These are phyloP conservation scores for Monopis laevigella DNA, from an alignment of 2,888 invertebrate species.

Conservation along the genomic window DNA sequence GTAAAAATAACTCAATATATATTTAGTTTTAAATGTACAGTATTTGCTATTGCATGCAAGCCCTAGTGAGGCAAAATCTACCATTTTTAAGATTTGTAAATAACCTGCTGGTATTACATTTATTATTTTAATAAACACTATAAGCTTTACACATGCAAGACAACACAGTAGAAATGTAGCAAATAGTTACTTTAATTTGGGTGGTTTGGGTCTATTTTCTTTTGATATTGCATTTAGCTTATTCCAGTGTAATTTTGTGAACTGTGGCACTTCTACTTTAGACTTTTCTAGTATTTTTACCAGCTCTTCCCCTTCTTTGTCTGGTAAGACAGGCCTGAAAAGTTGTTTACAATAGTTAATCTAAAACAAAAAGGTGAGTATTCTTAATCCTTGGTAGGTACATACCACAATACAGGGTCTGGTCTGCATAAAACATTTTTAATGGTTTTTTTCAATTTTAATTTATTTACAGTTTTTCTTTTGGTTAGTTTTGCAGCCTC, in stretches of 20 bases:
- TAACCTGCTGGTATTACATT: too few species aligned
- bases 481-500: slow-evolving; percentile 39
- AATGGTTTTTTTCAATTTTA: slow-evolving; percentile 53
- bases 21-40: too few species aligned
- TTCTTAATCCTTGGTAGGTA: too few species aligned
- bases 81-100: too few species aligned
- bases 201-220: slow-evolving; percentile 40
- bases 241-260: slow-evolving; percentile 47
- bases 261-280: slow-evolving; percentile 36
- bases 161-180: neutral
- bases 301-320: slow-evolving; percentile 28
- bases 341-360: neutral
- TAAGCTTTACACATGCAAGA: too few species aligned
- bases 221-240: slow-evolving; percentile 44
- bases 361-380: neutral
- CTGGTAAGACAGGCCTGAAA: slow-evolving; percentile 38
- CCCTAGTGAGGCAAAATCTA: too few species aligned
- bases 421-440: slow-evolving; percentile 54
- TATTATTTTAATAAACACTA: too few species aligned
- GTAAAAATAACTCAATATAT: slow-evolving; percentile 27
- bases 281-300: slow-evolving; percentile 28
- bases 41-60: too few species aligned
- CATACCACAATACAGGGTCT: slow-evolving; percentile 45
- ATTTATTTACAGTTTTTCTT: slow-evolving; percentile 38
- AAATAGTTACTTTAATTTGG: slow-evolving; percentile 31